Evolutionary conservation across 2,888 invertebrate species (phyloP).

Genomic region (Cheilosia impressa): DNA sequence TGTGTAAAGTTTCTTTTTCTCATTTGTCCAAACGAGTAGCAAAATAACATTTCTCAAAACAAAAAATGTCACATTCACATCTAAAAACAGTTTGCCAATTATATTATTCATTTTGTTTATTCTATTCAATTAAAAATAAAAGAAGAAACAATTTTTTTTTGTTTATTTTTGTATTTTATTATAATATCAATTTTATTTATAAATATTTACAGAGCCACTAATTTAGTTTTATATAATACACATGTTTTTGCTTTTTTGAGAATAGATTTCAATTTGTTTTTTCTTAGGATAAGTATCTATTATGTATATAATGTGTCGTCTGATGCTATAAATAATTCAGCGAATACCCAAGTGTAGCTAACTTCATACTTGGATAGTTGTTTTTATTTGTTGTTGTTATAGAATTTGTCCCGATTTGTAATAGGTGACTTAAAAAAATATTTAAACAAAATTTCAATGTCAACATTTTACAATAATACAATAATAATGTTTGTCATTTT

Average conservation of each 20-base stretch:
- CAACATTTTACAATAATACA: conserved; percentile 71
- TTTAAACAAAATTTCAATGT: conserved; percentile 64
- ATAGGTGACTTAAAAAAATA: conserved; percentile 75
- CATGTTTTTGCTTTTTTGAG: conserved; percentile 77
- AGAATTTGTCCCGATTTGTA: conserved; percentile 80
- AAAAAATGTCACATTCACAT: conserved; percentile 65
- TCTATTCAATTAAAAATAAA: conserved; percentile 60
- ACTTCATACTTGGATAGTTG: conserved; percentile 77
- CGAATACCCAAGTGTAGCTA: conserved; percentile 44
- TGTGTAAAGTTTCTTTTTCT: conserved; percentile 27
- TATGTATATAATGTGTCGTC: conserved; percentile 65
- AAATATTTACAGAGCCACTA: conserved; percentile 75
- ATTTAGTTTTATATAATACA: conserved; percentile 76
- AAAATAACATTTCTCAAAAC: conserved; percentile 56
- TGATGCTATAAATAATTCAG: conserved; percentile 71
- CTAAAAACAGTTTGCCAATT: conserved; percentile 68
- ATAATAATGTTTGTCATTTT: conserved; percentile 25
- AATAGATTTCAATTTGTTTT: conserved; percentile 52
- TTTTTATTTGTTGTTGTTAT: conserved; percentile 76
- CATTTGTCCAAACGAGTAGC: conserved; percentile 48
- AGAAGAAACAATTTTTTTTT: conserved; percentile 26
- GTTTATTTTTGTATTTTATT: conserved; percentile 61
- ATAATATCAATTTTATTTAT: conserved; percentile 71
- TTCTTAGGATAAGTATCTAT: conserved; percentile 63
- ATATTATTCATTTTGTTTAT: conserved; percentile 31